Conservation (phyloP, 2,888 invertebrate genomes). For the Sycophila texana region DNA sequence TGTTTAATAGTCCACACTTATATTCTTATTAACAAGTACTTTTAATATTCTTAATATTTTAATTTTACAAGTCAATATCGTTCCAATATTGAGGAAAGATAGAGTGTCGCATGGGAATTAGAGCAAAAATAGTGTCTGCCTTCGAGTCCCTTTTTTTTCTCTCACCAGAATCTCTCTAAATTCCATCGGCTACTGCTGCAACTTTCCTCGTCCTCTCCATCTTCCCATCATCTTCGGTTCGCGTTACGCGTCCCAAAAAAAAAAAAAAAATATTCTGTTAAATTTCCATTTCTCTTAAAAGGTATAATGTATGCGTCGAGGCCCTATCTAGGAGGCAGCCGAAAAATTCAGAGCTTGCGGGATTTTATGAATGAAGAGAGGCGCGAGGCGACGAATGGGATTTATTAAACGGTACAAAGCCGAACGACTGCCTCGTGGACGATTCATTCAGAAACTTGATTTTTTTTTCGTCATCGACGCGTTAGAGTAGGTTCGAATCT, state of each 20-base stretch:
- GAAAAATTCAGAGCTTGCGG: slow-evolving; percentile 33
- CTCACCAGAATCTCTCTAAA: slow-evolving; percentile 26
- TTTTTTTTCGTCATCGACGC: slow-evolving; percentile 17
- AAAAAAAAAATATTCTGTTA: background rate
- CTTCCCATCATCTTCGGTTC: slow-evolving; percentile 4
- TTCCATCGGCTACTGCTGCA: slow-evolving; percentile 23
- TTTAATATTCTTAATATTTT: too few relatives aligned
- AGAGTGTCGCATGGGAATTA: too few relatives aligned
- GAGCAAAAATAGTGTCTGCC: too few relatives aligned
- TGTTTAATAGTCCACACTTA: too few relatives aligned
- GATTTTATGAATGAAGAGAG: slow-evolving; percentile 53
- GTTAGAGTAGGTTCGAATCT: slow-evolving; percentile 22
- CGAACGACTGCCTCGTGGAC: slow-evolving; percentile 1
- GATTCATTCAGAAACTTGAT: slow-evolving; percentile 48
- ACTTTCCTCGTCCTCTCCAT: slow-evolving; percentile 30
- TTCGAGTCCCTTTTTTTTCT: background rate
- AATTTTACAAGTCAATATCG: too few relatives aligned
- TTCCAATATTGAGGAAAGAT: too few relatives aligned
- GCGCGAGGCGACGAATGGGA: slow-evolving; percentile 21
- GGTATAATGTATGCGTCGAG: background rate
- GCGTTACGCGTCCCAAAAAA: too few relatives aligned
- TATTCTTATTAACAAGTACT: too few relatives aligned
- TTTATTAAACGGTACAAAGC: slow-evolving; percentile 50
- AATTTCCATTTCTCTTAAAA: background rate
- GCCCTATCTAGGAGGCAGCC: background rate